Evolutionary conservation across 2,888 invertebrate genomes (phyloP).

Genomic region (Nineta flava): DNA sequence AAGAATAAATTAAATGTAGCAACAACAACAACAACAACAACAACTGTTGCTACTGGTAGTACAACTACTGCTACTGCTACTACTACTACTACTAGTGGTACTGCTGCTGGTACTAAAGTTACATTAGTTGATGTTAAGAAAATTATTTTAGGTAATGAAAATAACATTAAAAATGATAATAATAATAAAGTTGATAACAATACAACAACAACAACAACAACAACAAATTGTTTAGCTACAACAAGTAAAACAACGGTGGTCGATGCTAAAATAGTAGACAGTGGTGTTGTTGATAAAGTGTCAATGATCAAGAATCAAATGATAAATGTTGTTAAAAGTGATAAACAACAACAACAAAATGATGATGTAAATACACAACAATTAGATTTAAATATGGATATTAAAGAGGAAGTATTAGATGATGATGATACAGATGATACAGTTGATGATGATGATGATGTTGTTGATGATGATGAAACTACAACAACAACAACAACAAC

Average conservation of each 20-base stretch:
- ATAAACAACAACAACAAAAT: background rate
- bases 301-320: background rate
- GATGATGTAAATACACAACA: too few species aligned
- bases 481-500: too few species aligned
- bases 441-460: slow-evolving; percentile 5
- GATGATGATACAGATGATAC: slow-evolving; percentile 1
- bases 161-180: background rate
- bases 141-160: background rate
- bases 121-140: slow-evolving; percentile 4
- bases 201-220: background rate
- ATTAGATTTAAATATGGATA: background rate
- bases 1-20: background rate
- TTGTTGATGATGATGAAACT: background rate
- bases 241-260: background rate
- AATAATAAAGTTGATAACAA: background rate
- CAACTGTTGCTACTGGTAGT: too few species aligned
- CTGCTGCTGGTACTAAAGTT: background rate
- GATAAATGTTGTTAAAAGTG: background rate
- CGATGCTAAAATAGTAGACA: background rate
- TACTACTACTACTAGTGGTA: too few species aligned
- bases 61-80: too few species aligned
- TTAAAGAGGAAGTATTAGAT: slow-evolving; percentile 6
- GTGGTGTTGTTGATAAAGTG: too few species aligned
- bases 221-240: background rate
- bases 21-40: background rate